Base-by-base conservation (phyloP, 2,113 vertebrate species). In the Aix galericulata region DNA sequence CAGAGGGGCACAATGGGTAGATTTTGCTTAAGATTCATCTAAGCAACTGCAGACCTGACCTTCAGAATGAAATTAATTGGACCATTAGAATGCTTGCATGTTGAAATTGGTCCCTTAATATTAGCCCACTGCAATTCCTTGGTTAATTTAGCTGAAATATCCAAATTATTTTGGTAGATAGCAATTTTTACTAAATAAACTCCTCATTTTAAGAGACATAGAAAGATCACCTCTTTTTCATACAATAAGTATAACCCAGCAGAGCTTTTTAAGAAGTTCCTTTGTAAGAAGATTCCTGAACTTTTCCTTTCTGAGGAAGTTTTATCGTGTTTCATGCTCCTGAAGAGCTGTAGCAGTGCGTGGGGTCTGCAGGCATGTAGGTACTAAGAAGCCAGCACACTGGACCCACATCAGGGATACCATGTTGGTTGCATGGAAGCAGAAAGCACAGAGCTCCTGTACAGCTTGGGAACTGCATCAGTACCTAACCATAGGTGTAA, bases 271-370 rank as follows among this genome's bases (percentile, higher is more conserved):
- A 22, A 50, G 29, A 38, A n/a, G 31, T 74, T 68, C 72, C 13
- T 52, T 82, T 27, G 17, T n/a, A 81, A 94, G 42, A 11, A 13
- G 3, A 40, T 69, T 73, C 26, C 72, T 63, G 42, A 78, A 27
- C 2, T 42, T 83, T 4, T 80, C n/a, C n/a, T 74, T 69, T 55
- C 25, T 0, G 0, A 48, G 29, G 21, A 40, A 13, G 16, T 80
- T 83, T 77, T 48, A 38, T 13, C 48, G 40, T 17, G 46, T 44
- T 63, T 56, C 36, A 50, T 2, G 0, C 22, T 80, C 52, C 18
- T 40, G 22, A 85, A 80, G 50, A 32, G 36, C 20, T 71, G 1
- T 17, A 42, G 23, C 48, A 13, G 23, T 69, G 22, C 17, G 31
- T 16, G 62, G 9, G 17, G n/a, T 13, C 73, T 1, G 1, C 29